Base-by-base conservation (phyloP, 92 coral and sea anemone genomes). In the Nematostella vectensis region DNA sequence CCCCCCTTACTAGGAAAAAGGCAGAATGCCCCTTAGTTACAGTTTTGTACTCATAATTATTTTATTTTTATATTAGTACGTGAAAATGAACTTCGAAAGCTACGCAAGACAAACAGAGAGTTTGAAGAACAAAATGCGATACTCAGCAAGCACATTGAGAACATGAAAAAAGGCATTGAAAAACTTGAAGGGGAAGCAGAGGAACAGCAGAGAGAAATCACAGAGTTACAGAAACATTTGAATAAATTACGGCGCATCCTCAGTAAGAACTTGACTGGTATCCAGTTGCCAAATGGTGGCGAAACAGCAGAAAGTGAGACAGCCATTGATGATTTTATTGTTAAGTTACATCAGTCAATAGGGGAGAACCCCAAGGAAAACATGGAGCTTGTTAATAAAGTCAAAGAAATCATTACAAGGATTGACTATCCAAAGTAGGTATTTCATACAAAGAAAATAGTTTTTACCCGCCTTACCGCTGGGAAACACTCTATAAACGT, bases 61-160 rank as follows among this genome's bases (percentile, higher is more conserved):
- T 22, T 38, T 68, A 25, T 42, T 36, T 69, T 47, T 47, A 58
- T 19, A 67, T 47, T 68, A 77, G 99, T 77, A 61, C 99, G 89
- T 10, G 99, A 93, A 71, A 82, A 83, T 52, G 99, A 93, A 54
- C 88, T 93, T 25, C 65, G 96, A 65, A 93, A 83, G 68, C 80
- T 93, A n/a, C 85, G 99, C 33, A 93, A 87, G 45, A 82, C 87
- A 10, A 93, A 83, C 80, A 87, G 86, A 25, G 99, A 93, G 49
- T 93, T 78, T 77, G 99, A 93, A 63, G 99, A 87, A 68, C 99
- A 93, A 77, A 93, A 93, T 74, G 99, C 96, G 11, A 93, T 93
- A 49, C 80, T 93, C 40, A 93, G 96, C 33, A 93, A 93, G 63
- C 99, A 93, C 63, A 93, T 93, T 57, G 99, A 93, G 64, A 93